Base-by-base conservation (phyloP, 1,140 invertebrate species). In the Tetramorium alpestre region DNA sequence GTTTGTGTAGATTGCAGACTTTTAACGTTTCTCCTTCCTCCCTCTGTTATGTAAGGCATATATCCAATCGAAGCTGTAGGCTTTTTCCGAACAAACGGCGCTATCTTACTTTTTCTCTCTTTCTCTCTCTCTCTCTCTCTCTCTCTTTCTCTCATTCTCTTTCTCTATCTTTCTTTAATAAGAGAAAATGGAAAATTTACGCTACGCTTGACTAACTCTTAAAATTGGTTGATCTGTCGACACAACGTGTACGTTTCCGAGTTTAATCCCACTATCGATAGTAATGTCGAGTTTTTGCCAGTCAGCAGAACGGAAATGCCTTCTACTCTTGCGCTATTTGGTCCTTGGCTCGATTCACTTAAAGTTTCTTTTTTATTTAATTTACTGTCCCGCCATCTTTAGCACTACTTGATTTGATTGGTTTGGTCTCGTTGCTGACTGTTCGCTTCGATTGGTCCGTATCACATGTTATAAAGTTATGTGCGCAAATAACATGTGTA, bases 201-300 rank as follows among this genome's bases (percentile, higher is more conserved):
- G 90, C 88, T 67, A 92, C 88, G 90, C 91, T 89, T 25, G 90
- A 75, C 90, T 90, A 72, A 81, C 89, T 90, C 78, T 77, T 88
- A 64, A 91, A 91, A 91, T 88, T 90, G 80, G 56, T 82, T 77
- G 82, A 87, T 91, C 90, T 91, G 87, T 91, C 88, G 88, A 88
- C 85, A 91, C 85, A 73, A 58, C 60, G 72, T 84, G 72, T 84
- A 56, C 69, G 70, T 89, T 89, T 87, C 89, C 86, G 67, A 87
- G 86, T 70, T 82, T 58, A 62, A 78, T 80, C 75, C 28, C 16
- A 47, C 62, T 51, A 67, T 80, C 51, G 73, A 86, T 73, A 65
- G 51, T 80, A 64, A 80, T 78, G 65, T 56, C 67, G 64, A 62
- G 82, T 91, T 91, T 87, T 89, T 87, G 78, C 75, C 73, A 65